Evolutionary conservation across 1,140 invertebrate genomes (phyloP), one percentile per base, ranked within the genome.

Genomic region (Agraylea sexmaculata): DNA sequence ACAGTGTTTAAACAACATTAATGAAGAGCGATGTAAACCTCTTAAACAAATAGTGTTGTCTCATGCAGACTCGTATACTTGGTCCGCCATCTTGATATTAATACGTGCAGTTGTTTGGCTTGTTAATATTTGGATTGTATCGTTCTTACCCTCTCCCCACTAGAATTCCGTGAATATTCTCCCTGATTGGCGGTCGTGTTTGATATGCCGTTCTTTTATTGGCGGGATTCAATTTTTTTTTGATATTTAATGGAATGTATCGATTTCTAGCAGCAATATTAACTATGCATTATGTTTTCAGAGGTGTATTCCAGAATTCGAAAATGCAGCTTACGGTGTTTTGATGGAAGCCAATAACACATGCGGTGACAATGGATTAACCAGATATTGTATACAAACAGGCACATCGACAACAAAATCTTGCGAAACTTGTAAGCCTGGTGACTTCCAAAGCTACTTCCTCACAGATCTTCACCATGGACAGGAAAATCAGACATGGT

Each of bases 251-350:
- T 31, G 42, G 45, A 40, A 43, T 27, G 43, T 43, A 52, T 53
- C 51, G 48, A 49, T 43, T 46, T 48, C 46, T 29, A 34, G 33
- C 38, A 46, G 37, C 27, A 34, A 41, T 36, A 33, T 33, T 33
- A 40, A 23, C 46, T 37, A 51, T 45, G 33, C 35, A 42, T 37
- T 30, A 42, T 51, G 51, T 43, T 53, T 57, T 37, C 71, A 93
- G 83, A 77, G 86, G 69, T 98, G 95, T 62, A 80, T 92, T 49
- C 92, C 94, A 0, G 84, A 86, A 42, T 99, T 98, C 59, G 87
- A 89, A 54, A 99, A 99, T 61, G 90, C 91, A 2, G 94, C 93
- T 2, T 98, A 83, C 64, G 78, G 80, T 48, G 65, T 84, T 3
- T 63, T 69, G 28, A 87, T 97, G 54, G 87, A 94, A 45, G 83